Evolutionary conservation across 1,140 invertebrate genomes (phyloP).

Genomic region (Aphidius gifuensis): DNA sequence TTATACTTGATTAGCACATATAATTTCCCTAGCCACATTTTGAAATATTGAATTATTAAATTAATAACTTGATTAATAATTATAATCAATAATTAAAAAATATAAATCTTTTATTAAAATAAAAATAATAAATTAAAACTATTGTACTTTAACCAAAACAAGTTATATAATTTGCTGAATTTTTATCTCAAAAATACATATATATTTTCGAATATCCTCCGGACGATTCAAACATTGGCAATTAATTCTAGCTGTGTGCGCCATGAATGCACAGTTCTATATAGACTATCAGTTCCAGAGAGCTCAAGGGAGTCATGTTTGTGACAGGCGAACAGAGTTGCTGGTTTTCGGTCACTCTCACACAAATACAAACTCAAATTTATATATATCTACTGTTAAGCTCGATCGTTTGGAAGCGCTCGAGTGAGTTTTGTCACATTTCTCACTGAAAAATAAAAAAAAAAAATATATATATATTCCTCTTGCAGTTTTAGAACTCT

Average conservation of each 20-base stretch:
- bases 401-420: background rate
- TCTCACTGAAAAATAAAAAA: background rate
- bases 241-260: slow-evolving; percentile 40
- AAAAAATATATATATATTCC: background rate
- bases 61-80: no score
- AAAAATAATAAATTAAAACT: no score
- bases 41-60: no score
- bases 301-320: slow-evolving; percentile 40
- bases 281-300: slow-evolving; percentile 40
- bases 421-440: slow-evolving; percentile 4
- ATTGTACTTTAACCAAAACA: no score
- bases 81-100: no score
- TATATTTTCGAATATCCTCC: background rate
- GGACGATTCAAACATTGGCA: slow-evolving; percentile 38
- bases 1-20: no score
- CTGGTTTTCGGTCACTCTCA: slow-evolving; percentile 10
- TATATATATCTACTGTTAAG: no score
- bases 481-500: background rate
- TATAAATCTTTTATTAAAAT: no score
- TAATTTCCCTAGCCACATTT: no score
- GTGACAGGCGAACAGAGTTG: slow-evolving; percentile 36
- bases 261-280: slow-evolving; percentile 41
- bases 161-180: no score
- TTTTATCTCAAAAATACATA: no score
- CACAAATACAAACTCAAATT: background rate